A percentile compares a stretch with the other conserved stretches of the same genome.
These are phyloP conservation scores for Silurus lanzhouensis DNA, from an alignment of 2,797 vertebrate genomes.

Conservation along the genomic window DNA sequence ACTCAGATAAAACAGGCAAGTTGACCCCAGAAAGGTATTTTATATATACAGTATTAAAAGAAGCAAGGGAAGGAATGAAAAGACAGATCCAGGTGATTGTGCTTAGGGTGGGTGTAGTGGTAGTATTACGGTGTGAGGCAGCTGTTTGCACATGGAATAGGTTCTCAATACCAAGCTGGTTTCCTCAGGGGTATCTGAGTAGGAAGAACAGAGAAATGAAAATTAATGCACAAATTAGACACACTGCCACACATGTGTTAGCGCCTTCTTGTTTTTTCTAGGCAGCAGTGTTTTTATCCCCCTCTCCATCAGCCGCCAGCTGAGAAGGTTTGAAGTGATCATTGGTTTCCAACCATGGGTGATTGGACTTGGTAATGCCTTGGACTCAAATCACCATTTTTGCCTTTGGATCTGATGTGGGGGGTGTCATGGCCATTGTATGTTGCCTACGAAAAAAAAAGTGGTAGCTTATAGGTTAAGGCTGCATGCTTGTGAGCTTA, in stretches of 20 bases:
- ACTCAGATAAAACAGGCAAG: background rate
- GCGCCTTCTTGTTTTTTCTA: background rate
- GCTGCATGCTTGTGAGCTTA: background rate
- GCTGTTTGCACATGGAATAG: constrained; percentile 11
- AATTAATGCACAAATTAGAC: constrained; percentile 35
- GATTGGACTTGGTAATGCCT: background rate
- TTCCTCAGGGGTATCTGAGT: constrained; percentile 1
- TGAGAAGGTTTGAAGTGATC: constrained; percentile 21
- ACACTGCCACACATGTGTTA: constrained; percentile 25
- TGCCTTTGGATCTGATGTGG: background rate
- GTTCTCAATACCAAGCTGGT: background rate
- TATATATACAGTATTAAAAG: background rate
- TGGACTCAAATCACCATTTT: background rate
- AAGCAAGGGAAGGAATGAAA: background rate
- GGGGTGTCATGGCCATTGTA: background rate
- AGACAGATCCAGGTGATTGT: constrained; percentile 2
- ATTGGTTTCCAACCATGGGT: constrained; percentile 13
- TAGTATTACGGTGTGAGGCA: background rate
- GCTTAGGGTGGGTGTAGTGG: constrained; percentile 7
- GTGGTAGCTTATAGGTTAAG: background rate
- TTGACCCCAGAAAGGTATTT: background rate
- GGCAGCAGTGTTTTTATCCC: constrained; percentile 7
- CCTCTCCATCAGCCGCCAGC: constrained; percentile 4
- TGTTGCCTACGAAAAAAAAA: background rate
- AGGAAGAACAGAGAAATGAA: constrained; percentile 23